Conservation (phyloP, 1,140 invertebrate species). For the Drosophila equinoxialis region DNA sequence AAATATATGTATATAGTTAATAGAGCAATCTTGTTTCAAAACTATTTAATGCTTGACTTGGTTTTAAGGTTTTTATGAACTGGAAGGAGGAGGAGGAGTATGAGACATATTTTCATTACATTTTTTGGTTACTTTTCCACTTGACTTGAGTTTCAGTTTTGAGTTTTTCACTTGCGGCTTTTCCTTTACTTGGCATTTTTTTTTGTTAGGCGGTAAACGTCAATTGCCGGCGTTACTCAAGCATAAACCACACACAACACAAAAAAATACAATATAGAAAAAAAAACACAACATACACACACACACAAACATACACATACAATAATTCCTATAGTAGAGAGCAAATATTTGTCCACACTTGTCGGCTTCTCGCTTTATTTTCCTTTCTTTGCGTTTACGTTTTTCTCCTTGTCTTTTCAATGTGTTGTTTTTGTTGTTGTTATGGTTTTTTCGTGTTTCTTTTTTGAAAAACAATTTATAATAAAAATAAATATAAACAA, state of each 20-base stretch:
- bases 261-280: conserved; percentile 14
- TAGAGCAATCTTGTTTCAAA: conserved; percentile 57
- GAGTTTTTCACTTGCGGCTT: conserved; percentile 75
- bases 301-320: conserved; percentile 30
- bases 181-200: conserved; percentile 47
- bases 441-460: not conserved
- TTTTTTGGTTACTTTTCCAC: conserved; percentile 70
- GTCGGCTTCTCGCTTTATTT: conserved; percentile 59
- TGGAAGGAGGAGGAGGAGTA: conserved; percentile 7
- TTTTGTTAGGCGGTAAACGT: conserved; percentile 56
- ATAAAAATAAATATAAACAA: conserved; percentile 14
- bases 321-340: conserved; percentile 48
- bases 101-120: conserved; percentile 57
- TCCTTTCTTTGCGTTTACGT: conserved; percentile 47
- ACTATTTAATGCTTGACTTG: conserved; percentile 72
- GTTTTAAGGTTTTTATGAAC: conserved; percentile 49
- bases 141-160: conserved; percentile 74
- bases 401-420: conserved; percentile 44
- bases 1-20: conserved; percentile 39
- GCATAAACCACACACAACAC: conserved; percentile 64
- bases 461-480: conserved; percentile 6
- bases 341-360: conserved; percentile 79
- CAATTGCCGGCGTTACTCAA: conserved; percentile 78
- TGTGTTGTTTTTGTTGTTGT: conserved; percentile 27
- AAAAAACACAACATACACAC: conserved; percentile 6